These are phyloP conservation scores for Plagodis dolabraria DNA, from an alignment of 2,888 invertebrate genomes.

Conservation along the genomic window DNA sequence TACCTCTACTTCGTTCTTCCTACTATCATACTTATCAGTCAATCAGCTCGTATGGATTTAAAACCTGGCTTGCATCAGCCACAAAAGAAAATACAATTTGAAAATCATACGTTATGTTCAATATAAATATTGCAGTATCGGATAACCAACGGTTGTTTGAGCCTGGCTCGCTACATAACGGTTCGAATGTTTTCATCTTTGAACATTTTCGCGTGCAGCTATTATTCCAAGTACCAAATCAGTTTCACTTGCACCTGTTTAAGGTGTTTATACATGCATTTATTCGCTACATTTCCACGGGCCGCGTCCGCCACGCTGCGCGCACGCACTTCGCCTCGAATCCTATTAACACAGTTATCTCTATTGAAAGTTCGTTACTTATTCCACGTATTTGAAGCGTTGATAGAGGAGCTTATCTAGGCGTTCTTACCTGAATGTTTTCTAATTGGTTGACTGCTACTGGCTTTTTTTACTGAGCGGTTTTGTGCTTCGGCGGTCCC, in stretches of 20 bases:
- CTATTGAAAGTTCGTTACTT: constrained; percentile 74
- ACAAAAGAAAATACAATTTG: too few species aligned
- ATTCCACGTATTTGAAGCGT: constrained; percentile 59
- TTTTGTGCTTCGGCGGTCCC: too few species aligned
- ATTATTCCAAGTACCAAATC: constrained; percentile 41
- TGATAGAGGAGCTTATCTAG: too few species aligned
- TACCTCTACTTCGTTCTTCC: too few species aligned
- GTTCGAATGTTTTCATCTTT: constrained; percentile 9
- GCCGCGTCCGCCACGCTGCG: constrained; percentile 39
- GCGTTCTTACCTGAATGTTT: too few species aligned
- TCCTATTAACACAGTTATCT: constrained; percentile 74
- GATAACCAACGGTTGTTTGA: neutral
- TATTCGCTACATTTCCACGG: constrained; percentile 55
- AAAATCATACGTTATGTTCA: neutral
- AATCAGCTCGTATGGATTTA: too few species aligned
- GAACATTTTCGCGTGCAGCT: constrained; percentile 12
- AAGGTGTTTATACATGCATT: constrained; percentile 60
- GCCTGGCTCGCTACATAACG: constrained; percentile 1
- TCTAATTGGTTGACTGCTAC: too few species aligned
- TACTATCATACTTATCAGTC: too few species aligned
- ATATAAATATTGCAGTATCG: neutral
- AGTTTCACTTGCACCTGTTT: constrained; percentile 65
- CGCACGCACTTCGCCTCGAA: constrained; percentile 60
- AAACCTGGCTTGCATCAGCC: too few species aligned
- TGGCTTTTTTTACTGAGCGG: too few species aligned